Base-by-base conservation (phyloP, 2,888 invertebrate genomes). In the Malachius bipustulatus region DNA sequence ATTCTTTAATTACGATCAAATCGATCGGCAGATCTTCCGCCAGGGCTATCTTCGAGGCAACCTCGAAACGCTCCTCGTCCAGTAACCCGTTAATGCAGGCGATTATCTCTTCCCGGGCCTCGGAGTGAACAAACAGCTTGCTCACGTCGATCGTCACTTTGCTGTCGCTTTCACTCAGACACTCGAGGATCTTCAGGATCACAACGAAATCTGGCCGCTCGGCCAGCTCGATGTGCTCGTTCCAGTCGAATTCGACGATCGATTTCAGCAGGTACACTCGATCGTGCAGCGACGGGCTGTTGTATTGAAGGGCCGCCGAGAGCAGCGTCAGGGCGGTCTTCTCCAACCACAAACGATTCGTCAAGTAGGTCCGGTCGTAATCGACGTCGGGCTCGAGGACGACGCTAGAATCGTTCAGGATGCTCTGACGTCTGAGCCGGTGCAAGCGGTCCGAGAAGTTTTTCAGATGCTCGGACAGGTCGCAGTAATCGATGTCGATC, bases 211-310 rank as follows among this genome's bases (percentile, higher is more conserved):
- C 60, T 2, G 71, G 63, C 16, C 52, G 40, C 4, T 52, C 51
- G 11, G 61, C 55, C 39, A 56, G n/a, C n/a, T n/a, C 46, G 37
- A 77, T 66, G 44, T 71, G 71, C 40, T 65, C 65, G 16, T 67
- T 69, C 45, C 78, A 69, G 34, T 73, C 66, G 1, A 71, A 65
- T 13, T 66, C 63, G 32, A 70, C 67, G 24, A 80, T 58, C 40
- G 70, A 66, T 32, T 68, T 64, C 2, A 84, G 57, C 42, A 81
- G 73, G 46, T 72, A 67, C 16, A 73, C 67, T 55, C 79, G 77
- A 47, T 76, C 70, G 45, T 67, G 67, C 1, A 71, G 65, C 34
- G 79, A 81, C 26, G 67, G 65, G 43, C 80, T 75, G 44, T 73
- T 71, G 39, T 69, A 60, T 35, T 70, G 69, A 1, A 83, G 54